These are phyloP conservation scores for Centropus unirufus DNA, from an alignment of 2,113 vertebrate species.

Conservation along the genomic window DNA sequence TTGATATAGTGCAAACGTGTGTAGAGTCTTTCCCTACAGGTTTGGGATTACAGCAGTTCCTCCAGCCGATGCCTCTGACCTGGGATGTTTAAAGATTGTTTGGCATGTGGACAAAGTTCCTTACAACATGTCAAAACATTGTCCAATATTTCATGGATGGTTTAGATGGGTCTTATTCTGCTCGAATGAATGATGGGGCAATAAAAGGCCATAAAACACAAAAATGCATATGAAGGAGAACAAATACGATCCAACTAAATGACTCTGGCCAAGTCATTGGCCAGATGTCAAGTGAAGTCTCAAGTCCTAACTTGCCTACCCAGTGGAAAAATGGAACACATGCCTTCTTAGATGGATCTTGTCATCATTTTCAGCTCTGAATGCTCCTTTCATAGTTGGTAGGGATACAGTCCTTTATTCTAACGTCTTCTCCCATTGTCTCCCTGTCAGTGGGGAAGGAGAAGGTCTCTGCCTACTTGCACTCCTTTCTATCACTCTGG, in stretches of 20 bases:
- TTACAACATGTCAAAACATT: not conserved
- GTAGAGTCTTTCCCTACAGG: not conserved
- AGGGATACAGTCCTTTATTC: not conserved
- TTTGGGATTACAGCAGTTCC: not conserved
- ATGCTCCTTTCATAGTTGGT: not conserved
- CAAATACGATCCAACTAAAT: not conserved
- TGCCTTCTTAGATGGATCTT: not conserved
- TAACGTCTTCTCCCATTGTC: not conserved
- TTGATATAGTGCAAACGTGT: not conserved
- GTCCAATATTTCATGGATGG: not conserved
- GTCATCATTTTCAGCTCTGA: not conserved
- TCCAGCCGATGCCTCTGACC: not conserved
- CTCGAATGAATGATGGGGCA: not conserved
- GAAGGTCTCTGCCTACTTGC: not conserved
- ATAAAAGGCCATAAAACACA: not conserved
- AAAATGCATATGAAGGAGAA: not conserved
- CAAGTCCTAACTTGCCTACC: not conserved
- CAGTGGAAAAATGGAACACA: not conserved
- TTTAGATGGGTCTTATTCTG: not conserved
- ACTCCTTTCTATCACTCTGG: not conserved
- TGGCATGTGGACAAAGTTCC: not conserved
- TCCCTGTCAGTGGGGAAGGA: not conserved
- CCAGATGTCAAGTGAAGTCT: not conserved
- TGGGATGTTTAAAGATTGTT: not conserved
- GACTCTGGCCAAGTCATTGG: not conserved